Conservation (phyloP, 1,140 invertebrate species). For the Sipha flava region DNA sequence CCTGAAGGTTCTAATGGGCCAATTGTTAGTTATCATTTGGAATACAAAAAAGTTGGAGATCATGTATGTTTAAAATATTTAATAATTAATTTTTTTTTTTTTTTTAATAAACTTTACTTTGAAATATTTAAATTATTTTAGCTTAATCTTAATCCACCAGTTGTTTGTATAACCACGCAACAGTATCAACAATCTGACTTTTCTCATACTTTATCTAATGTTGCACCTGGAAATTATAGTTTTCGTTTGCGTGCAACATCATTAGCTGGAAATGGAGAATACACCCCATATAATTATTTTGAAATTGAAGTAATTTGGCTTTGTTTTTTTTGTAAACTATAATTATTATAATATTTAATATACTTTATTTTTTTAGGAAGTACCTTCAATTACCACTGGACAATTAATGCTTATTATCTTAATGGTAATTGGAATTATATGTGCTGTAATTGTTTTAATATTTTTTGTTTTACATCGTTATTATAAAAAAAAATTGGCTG, state of each 20-base stretch:
- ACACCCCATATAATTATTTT: slow-evolving; percentile 55
- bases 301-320: slow-evolving; percentile 49
- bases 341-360: not conserved
- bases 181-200: slow-evolving; percentile 44
- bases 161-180: slow-evolving; percentile 46
- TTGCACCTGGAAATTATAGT: slow-evolving; percentile 79
- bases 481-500: slow-evolving; percentile 12
- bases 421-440: not conserved
- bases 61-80: slow-evolving; percentile 46
- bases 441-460: not conserved
- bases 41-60: slow-evolving; percentile 55
- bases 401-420: slow-evolving; percentile 4
- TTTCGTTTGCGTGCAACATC: slow-evolving; percentile 67
- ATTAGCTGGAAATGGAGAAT: slow-evolving; percentile 64
- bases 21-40: slow-evolving; percentile 71
- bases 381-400: not conserved
- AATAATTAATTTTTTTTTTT: slow-evolving; percentile 4
- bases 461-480: not conserved
- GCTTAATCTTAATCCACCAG: slow-evolving; percentile 40
- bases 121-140: too few species aligned
- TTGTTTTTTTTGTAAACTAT: not conserved
- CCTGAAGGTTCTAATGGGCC: slow-evolving; percentile 77
- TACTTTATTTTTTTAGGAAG: not conserved
- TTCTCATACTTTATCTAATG: slow-evolving; percentile 43
- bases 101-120: slow-evolving; percentile 37